phyloP scores from a whole-genome alignment of 1,140 invertebrate genomes.

The Dryas iulia region DNA sequence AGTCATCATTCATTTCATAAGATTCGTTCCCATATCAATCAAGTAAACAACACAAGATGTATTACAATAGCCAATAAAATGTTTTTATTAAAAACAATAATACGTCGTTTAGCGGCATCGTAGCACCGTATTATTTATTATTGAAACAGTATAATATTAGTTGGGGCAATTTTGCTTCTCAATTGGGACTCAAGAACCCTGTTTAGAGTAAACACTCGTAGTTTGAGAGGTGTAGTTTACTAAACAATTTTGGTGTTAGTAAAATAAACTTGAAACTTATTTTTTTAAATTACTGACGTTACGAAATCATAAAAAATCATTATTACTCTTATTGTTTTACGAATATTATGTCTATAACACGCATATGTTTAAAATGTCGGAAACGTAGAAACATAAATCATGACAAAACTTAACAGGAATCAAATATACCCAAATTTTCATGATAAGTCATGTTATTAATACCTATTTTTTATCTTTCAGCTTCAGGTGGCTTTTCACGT shows the following conservation, averaged over 20 bases:
- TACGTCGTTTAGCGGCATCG: constrained; percentile 45
- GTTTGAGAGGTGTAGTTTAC: constrained; percentile 43
- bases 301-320: too few species aligned
- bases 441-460: too few species aligned
- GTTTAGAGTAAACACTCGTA: constrained; percentile 71
- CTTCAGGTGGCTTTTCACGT: too few species aligned
- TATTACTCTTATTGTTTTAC: too few species aligned
- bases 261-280: not conserved
- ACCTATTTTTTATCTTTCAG: too few species aligned
- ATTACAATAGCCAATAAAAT: constrained; percentile 56
- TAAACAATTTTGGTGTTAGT: constrained; percentile 48
- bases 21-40: constrained; percentile 65
- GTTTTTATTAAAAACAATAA: constrained; percentile 70
- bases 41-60: constrained; percentile 47
- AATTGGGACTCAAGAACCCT: constrained; percentile 59
- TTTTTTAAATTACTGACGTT: too few species aligned
- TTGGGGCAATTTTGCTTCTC: constrained; percentile 60
- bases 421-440: too few species aligned
- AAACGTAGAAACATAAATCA: too few species aligned
- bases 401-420: too few species aligned
- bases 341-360: too few species aligned
- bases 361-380: too few species aligned
- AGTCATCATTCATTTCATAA: constrained; percentile 36
- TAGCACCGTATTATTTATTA: constrained; percentile 56
- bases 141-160: constrained; percentile 47